Base-by-base conservation (phyloP, 2,888 invertebrate species). In the Agelastica alni region DNA sequence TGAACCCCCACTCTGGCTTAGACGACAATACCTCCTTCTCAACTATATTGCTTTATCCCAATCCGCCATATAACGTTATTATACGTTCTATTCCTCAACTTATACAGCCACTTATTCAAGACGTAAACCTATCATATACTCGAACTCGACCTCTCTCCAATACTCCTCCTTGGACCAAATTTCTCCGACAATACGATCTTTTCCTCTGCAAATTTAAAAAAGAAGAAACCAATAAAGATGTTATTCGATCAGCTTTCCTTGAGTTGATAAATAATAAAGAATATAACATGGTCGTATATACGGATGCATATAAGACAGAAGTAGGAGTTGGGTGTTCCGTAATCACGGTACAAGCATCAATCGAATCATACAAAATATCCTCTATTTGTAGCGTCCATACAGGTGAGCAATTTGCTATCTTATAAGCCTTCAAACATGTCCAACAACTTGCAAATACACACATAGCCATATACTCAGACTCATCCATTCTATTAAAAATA, bases 101-200 rank as follows among this genome's bases (percentile, higher is more conserved):
- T 22, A 1, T 22, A 22, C 22, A 22, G 1, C 22, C 22, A 7
- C 7, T 22, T 6, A 6, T 22, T 6, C 4, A 22, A 22, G 1
- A 1, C 7, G 7, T 1, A 22, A 22, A 22, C 7, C 1, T 22
- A 7, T 1, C 22, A 6, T 1, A 22, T 6, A 22, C 1, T 7
- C 4, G 22, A 22, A 22, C 22, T 22, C 22, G 1, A 22, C 22
- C 22, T 5, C 4, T 22, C 22, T 22, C 22, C 22, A 22, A 22
- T 22, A 22, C 4, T 22, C 9, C 36, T 37, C 1, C 7, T 26
- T 44, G 41, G 39, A 51, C 32, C 45, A 45, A 51, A 22, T 9
- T 30, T 9, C 30, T 30, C 30, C 30, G 9, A 30, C 2, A 30
- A 9, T n/a, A 22, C 3, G 13, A 26, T 30, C n/a, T 30, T 10